Evolutionary conservation across 2,888 invertebrate genomes (phyloP), one percentile per base, ranked within the genome.

Genomic region (Odontocolon sp.): DNA sequence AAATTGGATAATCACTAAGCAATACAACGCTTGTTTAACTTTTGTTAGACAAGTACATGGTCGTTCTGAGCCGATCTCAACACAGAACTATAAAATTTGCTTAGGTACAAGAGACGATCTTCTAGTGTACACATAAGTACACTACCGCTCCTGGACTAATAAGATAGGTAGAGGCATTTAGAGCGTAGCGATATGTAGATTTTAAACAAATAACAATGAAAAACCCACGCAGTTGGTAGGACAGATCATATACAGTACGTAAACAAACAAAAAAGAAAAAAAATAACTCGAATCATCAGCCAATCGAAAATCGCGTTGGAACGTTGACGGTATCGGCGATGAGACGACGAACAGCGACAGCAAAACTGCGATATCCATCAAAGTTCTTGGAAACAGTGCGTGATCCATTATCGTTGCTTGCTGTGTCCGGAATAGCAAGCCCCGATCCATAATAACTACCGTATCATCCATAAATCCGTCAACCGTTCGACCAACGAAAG

Each of bases 301-400:
- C 8, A 9, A 45, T 21, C 36, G 23, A 45, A 45, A 54, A 33
- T 54, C 16, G n/a, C 23, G 16, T 33, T 2, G 3, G 8, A 28
- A 54, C 33, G n/a, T 54, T 18, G 9, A 33, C 9, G 18, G 16
- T 54, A 54, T 54, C 16, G 21, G 14, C 31, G 54, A 54, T 16
- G 14, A 16, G 18, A 9, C 54, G 21, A 18, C 0, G 16, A 4
- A 8, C 16, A n/a, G 21, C 9, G 8, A 8, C 9, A 36, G 2
- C 8, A 33, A 36, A 45, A 45, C 3, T 38, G 52, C 50, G 79
- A 79, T 79, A 81, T 81, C 78, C 76, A 78, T 81, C 79, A 78
- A 78, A 81, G 79, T 81, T 78, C 50, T 79, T 78, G 76, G 70
- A 71, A 77, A 77, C 72, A 77, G 78, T 78, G 76, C 67, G 59